phyloP scores from a whole-genome alignment of 2,797 vertebrate genomes.

The Tenualosa thibaudeaui region DNA sequence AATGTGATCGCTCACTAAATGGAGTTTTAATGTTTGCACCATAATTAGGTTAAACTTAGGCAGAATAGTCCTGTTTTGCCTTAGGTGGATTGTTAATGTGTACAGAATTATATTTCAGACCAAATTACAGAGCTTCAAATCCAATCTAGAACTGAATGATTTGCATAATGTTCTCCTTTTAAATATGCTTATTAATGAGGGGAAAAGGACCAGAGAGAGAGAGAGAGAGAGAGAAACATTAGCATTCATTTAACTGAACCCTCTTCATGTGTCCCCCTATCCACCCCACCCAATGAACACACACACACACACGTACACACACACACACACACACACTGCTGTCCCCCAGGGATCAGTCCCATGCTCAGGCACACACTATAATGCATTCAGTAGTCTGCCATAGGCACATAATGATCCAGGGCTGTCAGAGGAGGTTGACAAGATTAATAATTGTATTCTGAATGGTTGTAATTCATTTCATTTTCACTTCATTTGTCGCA shows the following conservation, averaged over 20 bases:
- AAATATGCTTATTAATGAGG: constrained; percentile 72
- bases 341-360: constrained; percentile 36
- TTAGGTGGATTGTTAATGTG: constrained; percentile 69
- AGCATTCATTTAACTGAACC: constrained; percentile 60
- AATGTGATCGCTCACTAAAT: constrained; percentile 45
- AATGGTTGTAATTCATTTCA: constrained; percentile 54
- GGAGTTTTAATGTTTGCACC: constrained; percentile 68
- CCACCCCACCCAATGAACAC: background rate
- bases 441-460: constrained; percentile 59
- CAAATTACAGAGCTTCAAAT: constrained; percentile 64
- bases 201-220: constrained; percentile 50
- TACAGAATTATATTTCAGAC: constrained; percentile 66
- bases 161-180: constrained; percentile 71
- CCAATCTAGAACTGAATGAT: constrained; percentile 65
- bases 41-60: constrained; percentile 70
- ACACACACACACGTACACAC: constrained; percentile 22
- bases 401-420: constrained; percentile 50
- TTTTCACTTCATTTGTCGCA: constrained; percentile 54
- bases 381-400: constrained; percentile 53
- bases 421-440: constrained; percentile 51
- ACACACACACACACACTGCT: constrained; percentile 28
- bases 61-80: constrained; percentile 62
- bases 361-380: constrained; percentile 46
- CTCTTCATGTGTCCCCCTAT: background rate
- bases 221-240: constrained; percentile 42